These are phyloP conservation scores for Pomatostomus ruficeps DNA, from an alignment of 2,113 vertebrate species.

Conservation along the genomic window DNA sequence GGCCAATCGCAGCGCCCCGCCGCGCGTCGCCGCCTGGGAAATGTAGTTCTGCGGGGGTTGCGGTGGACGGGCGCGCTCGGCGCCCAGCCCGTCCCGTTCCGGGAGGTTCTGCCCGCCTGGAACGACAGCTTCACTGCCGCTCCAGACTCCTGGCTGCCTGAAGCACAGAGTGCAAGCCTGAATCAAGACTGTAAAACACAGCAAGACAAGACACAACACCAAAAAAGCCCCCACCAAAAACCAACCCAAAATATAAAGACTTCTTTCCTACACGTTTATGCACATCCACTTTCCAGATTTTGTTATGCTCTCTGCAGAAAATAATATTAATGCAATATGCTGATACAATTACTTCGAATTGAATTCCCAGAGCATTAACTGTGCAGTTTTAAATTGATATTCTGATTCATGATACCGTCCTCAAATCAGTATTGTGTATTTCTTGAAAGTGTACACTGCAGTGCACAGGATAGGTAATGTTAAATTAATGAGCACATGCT, in stretches of 20 bases:
- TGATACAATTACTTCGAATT: neutral
- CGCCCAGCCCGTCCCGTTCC: no score
- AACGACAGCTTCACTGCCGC: fast-evolving
- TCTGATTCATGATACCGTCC: neutral
- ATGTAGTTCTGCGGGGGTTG: neutral
- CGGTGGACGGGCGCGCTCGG: no score
- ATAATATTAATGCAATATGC: neutral
- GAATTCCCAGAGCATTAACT: neutral
- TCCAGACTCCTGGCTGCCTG: neutral
- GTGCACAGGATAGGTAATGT: neutral
- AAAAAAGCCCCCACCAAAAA: fast-evolving
- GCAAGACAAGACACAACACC: neutral
- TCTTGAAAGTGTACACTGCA: neutral
- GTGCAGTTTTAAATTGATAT: neutral
- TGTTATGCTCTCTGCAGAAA: neutral
- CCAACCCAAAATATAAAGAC: neutral
- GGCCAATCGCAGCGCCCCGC: neutral
- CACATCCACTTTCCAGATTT: neutral
- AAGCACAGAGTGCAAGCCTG: fast-evolving
- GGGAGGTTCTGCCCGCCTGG: fast-evolving
- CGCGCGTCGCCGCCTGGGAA: slow-evolving; percentile 4
- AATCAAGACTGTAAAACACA: no score
- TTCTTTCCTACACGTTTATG: fast-evolving
- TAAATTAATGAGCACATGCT: neutral
- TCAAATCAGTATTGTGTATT: neutral